These are phyloP conservation scores for Saccostrea echinata DNA, from an alignment of 1,140 invertebrate genomes.

Conservation along the genomic window DNA sequence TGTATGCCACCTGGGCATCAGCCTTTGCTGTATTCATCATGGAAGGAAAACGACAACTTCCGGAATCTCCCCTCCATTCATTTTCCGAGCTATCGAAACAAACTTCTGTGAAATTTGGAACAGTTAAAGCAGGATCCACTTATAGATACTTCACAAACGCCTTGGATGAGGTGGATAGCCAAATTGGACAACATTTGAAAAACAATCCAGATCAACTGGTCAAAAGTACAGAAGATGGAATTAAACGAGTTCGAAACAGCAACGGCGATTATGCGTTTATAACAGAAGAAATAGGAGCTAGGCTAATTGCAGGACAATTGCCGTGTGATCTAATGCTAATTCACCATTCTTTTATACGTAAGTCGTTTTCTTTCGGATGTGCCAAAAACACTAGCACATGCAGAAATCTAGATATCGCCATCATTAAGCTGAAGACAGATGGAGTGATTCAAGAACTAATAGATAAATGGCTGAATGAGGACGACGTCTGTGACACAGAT, in stretches of 20 bases:
- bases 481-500: slow-evolving; percentile 8
- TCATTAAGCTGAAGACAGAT: slow-evolving; percentile 37
- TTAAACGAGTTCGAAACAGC: slow-evolving; percentile 20
- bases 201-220: not conserved
- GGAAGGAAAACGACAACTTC: not conserved
- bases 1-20: slow-evolving; percentile 25
- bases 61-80: not conserved
- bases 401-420: slow-evolving; percentile 38
- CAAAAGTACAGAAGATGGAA: not conserved
- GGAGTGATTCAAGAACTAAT: slow-evolving; percentile 3
- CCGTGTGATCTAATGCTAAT: slow-evolving; percentile 45
- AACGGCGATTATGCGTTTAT: slow-evolving; percentile 44
- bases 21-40: slow-evolving; percentile 23
- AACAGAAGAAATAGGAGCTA: not conserved
- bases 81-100: slow-evolving; percentile 17
- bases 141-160: slow-evolving; percentile 28
- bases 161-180: slow-evolving; percentile 4
- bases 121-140: not conserved
- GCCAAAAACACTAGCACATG: slow-evolving; percentile 8
- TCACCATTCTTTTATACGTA: not conserved
- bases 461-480: slow-evolving; percentile 19
- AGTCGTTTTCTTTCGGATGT: slow-evolving; percentile 38
- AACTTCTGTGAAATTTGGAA: slow-evolving; percentile 40
- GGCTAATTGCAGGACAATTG: not conserved
- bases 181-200: slow-evolving; percentile 38